Conservation (phyloP, 2,888 invertebrate genomes). For the Drosophila paramelanica region DNA sequence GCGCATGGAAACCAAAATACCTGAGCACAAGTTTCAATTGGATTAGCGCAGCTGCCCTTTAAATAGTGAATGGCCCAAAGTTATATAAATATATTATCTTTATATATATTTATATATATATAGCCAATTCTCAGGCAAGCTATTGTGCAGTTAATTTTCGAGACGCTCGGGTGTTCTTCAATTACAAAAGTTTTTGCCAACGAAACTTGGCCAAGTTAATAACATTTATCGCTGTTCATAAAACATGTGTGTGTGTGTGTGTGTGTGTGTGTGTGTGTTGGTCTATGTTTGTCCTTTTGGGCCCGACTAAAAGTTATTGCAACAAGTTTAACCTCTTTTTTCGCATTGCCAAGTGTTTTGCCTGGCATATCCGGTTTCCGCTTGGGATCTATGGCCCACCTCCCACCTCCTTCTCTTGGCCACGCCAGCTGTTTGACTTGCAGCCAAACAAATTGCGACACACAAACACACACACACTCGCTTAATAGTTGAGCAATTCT, state of each 20-base stretch:
- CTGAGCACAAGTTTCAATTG: slow-evolving; percentile 20
- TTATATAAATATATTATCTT: background rate
- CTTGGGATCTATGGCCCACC: slow-evolving; percentile 40
- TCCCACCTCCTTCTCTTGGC: background rate
- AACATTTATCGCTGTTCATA: slow-evolving; percentile 72
- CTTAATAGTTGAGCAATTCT: slow-evolving; percentile 63
- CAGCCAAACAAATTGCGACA: slow-evolving; percentile 13
- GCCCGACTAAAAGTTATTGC: slow-evolving; percentile 63
- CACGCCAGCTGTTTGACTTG: slow-evolving; percentile 2
- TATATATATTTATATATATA: slow-evolving; percentile 1
- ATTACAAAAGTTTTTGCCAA: slow-evolving; percentile 71
- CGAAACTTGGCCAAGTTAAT: slow-evolving; percentile 67
- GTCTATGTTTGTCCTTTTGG: slow-evolving; percentile 34
- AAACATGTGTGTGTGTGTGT: slow-evolving; percentile 43
- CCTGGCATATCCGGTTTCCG: slow-evolving; percentile 55
- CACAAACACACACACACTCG: slow-evolving; percentile 7
- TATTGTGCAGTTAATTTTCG: slow-evolving; percentile 54
- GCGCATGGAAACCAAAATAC: background rate
- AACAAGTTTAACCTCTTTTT: slow-evolving; percentile 72
- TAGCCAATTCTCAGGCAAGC: slow-evolving; percentile 55
- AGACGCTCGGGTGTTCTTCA: slow-evolving; percentile 62
- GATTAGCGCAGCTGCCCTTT: slow-evolving; percentile 26
- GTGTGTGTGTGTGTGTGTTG: slow-evolving; percentile 6
- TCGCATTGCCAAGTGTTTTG: slow-evolving; percentile 31
- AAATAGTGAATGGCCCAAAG: background rate